Evolutionary conservation across 1,140 invertebrate genomes (phyloP).

Genomic region (Aplysia californica): DNA sequence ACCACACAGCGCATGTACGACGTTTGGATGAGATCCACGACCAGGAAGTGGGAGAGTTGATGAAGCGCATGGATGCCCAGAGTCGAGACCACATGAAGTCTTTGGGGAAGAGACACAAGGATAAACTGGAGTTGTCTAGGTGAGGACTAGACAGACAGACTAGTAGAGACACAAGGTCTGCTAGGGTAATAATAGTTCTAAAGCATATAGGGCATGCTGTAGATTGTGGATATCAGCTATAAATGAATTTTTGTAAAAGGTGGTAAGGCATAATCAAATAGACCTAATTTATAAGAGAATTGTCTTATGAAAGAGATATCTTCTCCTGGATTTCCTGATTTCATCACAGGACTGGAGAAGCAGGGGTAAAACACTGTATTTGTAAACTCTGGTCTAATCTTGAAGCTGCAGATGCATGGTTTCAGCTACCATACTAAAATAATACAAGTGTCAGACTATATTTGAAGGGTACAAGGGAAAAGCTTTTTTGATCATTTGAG

Average conservation of each 20-base stretch:
- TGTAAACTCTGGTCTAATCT: not conserved
- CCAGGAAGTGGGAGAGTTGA: conserved; percentile 77
- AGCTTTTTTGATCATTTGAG: not conserved
- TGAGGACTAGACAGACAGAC: no score
- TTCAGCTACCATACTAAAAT: not conserved
- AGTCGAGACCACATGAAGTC: conserved; percentile 88
- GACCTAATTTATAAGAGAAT: not conserved
- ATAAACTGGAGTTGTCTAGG: conserved; percentile 89
- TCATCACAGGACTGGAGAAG: not conserved
- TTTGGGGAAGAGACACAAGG: conserved; percentile 82
- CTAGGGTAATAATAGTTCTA: no score
- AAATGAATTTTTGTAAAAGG: not conserved
- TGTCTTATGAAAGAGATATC: not conserved
- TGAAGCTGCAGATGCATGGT: not conserved
- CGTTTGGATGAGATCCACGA: conserved; percentile 66
- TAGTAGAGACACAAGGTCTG: no score
- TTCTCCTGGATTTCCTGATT: not conserved
- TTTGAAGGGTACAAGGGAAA: no score
- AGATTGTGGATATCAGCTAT: not conserved
- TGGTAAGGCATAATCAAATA: not conserved
- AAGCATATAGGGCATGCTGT: not conserved
- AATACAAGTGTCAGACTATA: not conserved
- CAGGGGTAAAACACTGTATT: not conserved
- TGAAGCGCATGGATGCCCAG: conserved; percentile 83
- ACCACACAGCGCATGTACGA: conserved; percentile 84